Evolutionary conservation across 2,113 vertebrate species (phyloP), one percentile per base, ranked within the genome.

Genomic region (Chamaea fasciata): DNA sequence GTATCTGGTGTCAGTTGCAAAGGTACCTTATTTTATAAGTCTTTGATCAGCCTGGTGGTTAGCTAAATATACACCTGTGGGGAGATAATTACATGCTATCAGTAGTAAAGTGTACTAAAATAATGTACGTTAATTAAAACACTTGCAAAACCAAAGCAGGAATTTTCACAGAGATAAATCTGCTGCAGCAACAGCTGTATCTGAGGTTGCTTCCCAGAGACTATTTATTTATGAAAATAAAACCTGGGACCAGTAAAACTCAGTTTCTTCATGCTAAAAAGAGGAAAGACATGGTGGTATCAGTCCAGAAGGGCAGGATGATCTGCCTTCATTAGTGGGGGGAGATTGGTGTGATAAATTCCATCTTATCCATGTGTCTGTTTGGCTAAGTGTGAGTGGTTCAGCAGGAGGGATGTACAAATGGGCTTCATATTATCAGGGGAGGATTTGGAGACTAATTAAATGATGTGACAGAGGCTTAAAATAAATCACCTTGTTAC

Each of bases 71-170:
- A 87, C 89, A 94, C 95, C 93, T 95, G 95, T 91, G 95, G 93
- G 93, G 96, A 95, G 81, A 79, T 96, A 96, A 97, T 97, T 96
- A 95, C 65, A 95, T 56, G 83, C 89, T 97, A 95, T 95, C 87
- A 83, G 83, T 94, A 83, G 91, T 89, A 96, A 96, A 94, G 78
- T 84, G 62, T 94, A 87, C 87, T 89, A 95, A 96, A 96, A 96
- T 95, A 95, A 91, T 89, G 56, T 82, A 87, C 74, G 1, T 89
- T 97, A 92, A 97, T 94, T 92, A 95, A 95, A 92, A 91, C 89
- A 71, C 57, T 94, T 91, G 62, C 74, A 95, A 95, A 96, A 82
- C 64, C 65, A 89, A 92, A 91, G 92, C 74, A 92, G 78, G 83
- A 57, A 50, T 95, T 95, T 94, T 82, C 80, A 27, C 64, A 20